These are phyloP conservation scores for Myathropa florea DNA, from an alignment of 2,888 invertebrate genomes.

Conservation along the genomic window DNA sequence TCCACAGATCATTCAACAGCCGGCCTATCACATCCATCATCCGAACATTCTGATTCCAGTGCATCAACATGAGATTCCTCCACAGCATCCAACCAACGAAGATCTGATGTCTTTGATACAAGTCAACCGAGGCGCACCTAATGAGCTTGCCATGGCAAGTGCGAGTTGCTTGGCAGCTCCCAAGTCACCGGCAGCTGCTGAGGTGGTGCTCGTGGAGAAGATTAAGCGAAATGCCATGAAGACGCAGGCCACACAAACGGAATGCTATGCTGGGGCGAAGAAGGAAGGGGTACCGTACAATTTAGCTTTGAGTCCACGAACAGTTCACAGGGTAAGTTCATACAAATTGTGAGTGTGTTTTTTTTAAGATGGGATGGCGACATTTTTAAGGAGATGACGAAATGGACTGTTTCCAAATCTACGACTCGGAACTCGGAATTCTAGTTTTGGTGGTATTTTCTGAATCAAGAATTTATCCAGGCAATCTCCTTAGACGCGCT, in stretches of 20 bases:
- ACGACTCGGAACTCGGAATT: no score
- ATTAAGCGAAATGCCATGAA: slow-evolving; percentile 92
- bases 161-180: slow-evolving; percentile 58
- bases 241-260: slow-evolving; percentile 96
- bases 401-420: neutral
- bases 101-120: slow-evolving; percentile 63
- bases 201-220: slow-evolving; percentile 85
- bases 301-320: slow-evolving; percentile 88
- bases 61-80: slow-evolving; percentile 75
- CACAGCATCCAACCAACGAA: slow-evolving; percentile 71
- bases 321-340: slow-evolving; percentile 87
- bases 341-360: no score
- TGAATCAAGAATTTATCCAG: no score
- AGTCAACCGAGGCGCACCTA: slow-evolving; percentile 29
- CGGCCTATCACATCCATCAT: slow-evolving; percentile 68
- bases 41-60: slow-evolving; percentile 62
- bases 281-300: slow-evolving; percentile 87
- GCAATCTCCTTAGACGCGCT: no score
- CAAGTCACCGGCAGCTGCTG: slow-evolving; percentile 77
- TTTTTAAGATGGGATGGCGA: slow-evolving; percentile 82
- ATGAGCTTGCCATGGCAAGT: slow-evolving; percentile 25
- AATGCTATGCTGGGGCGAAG: slow-evolving; percentile 85
- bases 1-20: slow-evolving; percentile 71
- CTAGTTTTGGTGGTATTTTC: no score
- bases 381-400: neutral